A percentile compares a stretch with the other conserved stretches of the same genome.
These are phyloP conservation scores for Gallinago nigripennis DNA, from an alignment of 2,797 vertebrate species.

Conservation along the genomic window DNA sequence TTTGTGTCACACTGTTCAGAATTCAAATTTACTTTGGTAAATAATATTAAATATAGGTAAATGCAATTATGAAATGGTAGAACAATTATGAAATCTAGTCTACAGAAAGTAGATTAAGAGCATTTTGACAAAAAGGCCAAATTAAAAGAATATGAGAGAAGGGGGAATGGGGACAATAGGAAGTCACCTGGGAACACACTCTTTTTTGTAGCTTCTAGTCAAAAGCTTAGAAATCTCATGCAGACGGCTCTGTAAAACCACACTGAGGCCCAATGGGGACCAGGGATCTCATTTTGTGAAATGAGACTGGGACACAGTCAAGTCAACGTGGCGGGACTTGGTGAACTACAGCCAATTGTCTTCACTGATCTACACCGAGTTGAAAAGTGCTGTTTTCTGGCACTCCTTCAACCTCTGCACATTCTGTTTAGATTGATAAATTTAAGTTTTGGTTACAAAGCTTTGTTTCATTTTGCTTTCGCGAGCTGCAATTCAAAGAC, in stretches of 20 bases:
- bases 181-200: not conserved
- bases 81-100: not conserved
- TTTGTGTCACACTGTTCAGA: not conserved
- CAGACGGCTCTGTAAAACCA: not conserved
- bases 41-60: not conserved
- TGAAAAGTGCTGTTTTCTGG: not conserved
- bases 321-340: not conserved
- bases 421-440: not conserved
- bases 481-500: not conserved
- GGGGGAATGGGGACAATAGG: not conserved
- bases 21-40: not conserved
- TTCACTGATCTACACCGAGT: rapidly evolving
- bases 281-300: not conserved
- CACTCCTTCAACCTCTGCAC: not conserved
- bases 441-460: not conserved
- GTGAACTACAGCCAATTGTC: not conserved
- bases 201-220: not conserved
- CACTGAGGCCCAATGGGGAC: not conserved
- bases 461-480: not conserved
- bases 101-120: not conserved
- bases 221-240: not conserved
- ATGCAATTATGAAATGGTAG: not conserved
- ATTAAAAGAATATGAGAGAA: not conserved
- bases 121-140: not conserved
- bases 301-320: not conserved